These are phyloP conservation scores for Rhogogaster chlorosoma DNA, from an alignment of 2,888 invertebrate species.

Conservation along the genomic window DNA sequence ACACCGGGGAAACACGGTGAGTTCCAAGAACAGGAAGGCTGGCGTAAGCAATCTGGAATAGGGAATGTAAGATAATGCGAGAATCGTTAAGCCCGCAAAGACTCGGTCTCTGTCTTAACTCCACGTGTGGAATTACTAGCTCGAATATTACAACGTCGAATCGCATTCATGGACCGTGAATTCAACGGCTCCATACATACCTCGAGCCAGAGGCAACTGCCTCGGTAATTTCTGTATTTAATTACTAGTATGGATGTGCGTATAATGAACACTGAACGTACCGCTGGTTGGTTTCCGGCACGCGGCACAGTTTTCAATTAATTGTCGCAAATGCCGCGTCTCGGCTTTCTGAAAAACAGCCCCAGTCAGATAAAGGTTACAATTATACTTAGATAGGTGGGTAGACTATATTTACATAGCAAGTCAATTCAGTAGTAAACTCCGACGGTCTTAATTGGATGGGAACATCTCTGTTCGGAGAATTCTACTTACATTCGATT, in stretches of 20 bases:
- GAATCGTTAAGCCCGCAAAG: neutral
- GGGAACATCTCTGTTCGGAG: neutral
- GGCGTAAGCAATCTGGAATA: slow-evolving; percentile 55
- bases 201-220: neutral
- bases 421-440: neutral
- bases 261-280: neutral
- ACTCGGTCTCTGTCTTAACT: neutral
- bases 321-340: slow-evolving; percentile 84
- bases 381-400: neutral
- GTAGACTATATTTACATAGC: neutral
- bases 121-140: neutral
- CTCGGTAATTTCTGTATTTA: neutral
- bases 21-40: slow-evolving; percentile 67
- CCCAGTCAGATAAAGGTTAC: neutral
- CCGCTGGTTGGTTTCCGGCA: slow-evolving; percentile 76
- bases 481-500: slow-evolving; percentile 75
- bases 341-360: slow-evolving; percentile 79
- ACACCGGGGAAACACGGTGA: slow-evolving; percentile 81
- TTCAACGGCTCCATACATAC: neutral
- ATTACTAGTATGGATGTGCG: neutral
- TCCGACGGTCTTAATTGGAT: slow-evolving; percentile 4
- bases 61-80: neutral
- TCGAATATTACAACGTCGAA: neutral
- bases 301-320: slow-evolving; percentile 89
- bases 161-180: neutral